Percentiles rank a stretch among this genome's conserved stretches.
These are phyloP conservation scores for Netelia melanura DNA, from an alignment of 2,888 invertebrate genomes.

Conservation along the genomic window DNA sequence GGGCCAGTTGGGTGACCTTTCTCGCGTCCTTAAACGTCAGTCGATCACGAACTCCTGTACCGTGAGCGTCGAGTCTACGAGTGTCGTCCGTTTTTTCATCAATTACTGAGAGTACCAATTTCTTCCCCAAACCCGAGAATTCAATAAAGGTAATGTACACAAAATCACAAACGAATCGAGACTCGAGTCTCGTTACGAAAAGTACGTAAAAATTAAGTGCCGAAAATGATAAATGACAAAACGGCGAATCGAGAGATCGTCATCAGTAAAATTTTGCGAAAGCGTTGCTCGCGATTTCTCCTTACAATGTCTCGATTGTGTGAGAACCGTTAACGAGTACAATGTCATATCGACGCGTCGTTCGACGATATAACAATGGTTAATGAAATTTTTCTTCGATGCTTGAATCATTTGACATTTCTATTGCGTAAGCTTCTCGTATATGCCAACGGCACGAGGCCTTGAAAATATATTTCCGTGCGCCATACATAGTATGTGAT, in stretches of 20 bases:
- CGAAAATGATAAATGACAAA: neutral
- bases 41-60: constrained; percentile 63
- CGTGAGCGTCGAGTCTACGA: constrained; percentile 38
- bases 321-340: neutral
- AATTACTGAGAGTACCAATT: constrained; percentile 27
- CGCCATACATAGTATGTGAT: constrained; percentile 6
- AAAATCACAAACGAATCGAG: neutral
- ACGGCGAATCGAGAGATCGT: neutral
- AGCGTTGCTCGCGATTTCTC: neutral
- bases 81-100: constrained; percentile 45
- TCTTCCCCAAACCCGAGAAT: constrained; percentile 26
- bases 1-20: constrained; percentile 57
- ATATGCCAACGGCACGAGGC: constrained; percentile 52
- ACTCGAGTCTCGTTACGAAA: neutral
- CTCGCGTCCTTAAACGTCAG: constrained; percentile 69
- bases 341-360: neutral
- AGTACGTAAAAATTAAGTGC: neutral
- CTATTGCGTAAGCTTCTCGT: constrained; percentile 57
- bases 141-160: constrained; percentile 47
- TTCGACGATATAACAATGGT: constrained; percentile 6
- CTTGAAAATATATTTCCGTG: constrained; percentile 58
- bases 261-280: neutral
- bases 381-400: constrained; percentile 41
- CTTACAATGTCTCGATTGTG: neutral
- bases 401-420: constrained; percentile 39